These are phyloP conservation scores for Drosophila santomea DNA, from an alignment of 1,140 invertebrate genomes.

Conservation along the genomic window DNA sequence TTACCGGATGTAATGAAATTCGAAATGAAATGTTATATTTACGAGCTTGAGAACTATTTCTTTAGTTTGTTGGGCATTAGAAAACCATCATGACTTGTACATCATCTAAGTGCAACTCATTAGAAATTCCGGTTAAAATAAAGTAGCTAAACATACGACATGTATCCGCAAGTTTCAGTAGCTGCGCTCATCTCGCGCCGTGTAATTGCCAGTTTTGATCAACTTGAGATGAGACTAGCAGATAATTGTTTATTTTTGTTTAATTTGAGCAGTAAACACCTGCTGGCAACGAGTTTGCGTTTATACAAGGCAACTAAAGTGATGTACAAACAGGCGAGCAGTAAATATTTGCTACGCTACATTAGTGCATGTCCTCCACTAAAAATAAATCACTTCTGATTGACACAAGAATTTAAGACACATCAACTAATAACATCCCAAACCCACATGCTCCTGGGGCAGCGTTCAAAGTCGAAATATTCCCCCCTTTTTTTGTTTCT, in stretches of 20 bases:
- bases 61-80: not conserved
- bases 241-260: slow-evolving; percentile 41
- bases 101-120: not conserved
- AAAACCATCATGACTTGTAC: not conserved
- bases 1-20: slow-evolving; percentile 1
- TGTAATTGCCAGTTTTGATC: slow-evolving; percentile 28
- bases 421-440: slow-evolving; percentile 13
- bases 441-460: not conserved
- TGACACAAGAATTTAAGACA: slow-evolving; percentile 33
- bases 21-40: slow-evolving; percentile 1
- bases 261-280: slow-evolving; percentile 23
- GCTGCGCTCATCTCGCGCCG: not conserved
- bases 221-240: slow-evolving; percentile 11
- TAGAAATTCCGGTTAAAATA: slow-evolving; percentile 10
- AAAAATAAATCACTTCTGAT: slow-evolving; percentile 47
- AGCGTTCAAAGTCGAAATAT: not conserved
- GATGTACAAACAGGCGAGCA: slow-evolving; percentile 25
- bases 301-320: slow-evolving; percentile 21
- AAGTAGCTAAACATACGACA: slow-evolving; percentile 2
- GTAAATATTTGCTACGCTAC: slow-evolving; percentile 46
- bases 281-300: slow-evolving; percentile 14
- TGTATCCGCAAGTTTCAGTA: not conserved
- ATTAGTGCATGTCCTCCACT: slow-evolving; percentile 43
- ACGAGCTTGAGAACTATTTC: not conserved
- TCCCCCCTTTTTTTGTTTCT: slow-evolving; percentile 1